Conservation (phyloP, 2,113 vertebrate species). For the Tetrao urogallus region DNA sequence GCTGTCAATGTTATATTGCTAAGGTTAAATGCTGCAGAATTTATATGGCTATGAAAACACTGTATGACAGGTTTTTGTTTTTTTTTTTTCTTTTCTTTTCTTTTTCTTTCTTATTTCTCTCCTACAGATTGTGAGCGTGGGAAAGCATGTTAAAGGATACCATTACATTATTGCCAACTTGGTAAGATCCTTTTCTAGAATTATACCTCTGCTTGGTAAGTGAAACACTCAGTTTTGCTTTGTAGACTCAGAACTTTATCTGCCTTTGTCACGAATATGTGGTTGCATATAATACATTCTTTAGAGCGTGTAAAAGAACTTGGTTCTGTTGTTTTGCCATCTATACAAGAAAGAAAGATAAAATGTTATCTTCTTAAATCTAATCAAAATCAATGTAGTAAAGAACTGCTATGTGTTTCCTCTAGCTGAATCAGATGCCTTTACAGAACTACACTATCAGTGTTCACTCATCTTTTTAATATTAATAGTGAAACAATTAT, state of each 20-base stretch:
- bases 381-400: background rate
- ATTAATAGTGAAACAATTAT: background rate
- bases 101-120: conserved; percentile 38
- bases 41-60: background rate
- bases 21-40: background rate
- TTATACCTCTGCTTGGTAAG: conserved; percentile 53
- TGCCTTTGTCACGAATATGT: background rate
- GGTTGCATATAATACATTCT: background rate
- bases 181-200: conserved; percentile 84
- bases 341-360: background rate
- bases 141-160: conserved; percentile 96
- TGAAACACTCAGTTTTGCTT: conserved; percentile 11
- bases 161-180: conserved; percentile 97
- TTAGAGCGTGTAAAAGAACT: background rate
- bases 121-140: conserved; percentile 91
- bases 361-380: background rate
- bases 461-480: background rate
- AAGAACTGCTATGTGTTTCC: background rate
- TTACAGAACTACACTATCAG: background rate
- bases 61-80: background rate
- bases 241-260: conserved; percentile 16
- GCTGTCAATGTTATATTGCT: background rate
- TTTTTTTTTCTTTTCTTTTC: background rate
- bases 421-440: background rate
- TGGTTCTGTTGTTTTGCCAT: background rate